These are phyloP conservation scores for Crotalus viridis DNA, from an alignment of 2,113 vertebrate genomes.

Conservation along the genomic window DNA sequence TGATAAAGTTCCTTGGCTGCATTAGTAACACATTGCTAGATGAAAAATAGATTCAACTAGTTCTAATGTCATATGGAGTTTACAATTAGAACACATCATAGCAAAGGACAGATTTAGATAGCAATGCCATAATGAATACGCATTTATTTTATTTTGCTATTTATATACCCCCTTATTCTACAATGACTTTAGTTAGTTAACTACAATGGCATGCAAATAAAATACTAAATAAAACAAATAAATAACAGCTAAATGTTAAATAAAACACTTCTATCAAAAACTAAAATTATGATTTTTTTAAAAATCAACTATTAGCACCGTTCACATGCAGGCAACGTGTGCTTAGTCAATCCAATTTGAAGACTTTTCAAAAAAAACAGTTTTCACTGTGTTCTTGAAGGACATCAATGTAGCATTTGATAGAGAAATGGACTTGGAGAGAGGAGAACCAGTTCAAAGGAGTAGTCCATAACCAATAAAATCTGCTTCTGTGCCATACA, in stretches of 20 bases:
- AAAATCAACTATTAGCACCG: background rate
- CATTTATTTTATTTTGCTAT: background rate
- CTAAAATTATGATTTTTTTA: background rate
- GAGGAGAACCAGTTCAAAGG: background rate
- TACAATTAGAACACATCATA: background rate
- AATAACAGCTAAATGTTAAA: background rate
- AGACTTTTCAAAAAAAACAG: background rate
- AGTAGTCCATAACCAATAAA: background rate
- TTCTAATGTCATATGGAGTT: background rate
- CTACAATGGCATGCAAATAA: background rate
- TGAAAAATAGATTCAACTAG: background rate
- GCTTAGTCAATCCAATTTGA: background rate
- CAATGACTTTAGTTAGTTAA: background rate
- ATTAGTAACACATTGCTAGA: background rate
- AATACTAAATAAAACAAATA: background rate
- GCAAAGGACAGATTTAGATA: background rate
- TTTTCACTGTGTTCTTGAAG: background rate
- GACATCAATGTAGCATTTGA: background rate
- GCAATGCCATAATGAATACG: background rate
- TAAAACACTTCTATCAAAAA: background rate
- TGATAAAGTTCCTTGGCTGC: background rate
- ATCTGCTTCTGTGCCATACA: background rate
- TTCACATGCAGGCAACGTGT: background rate
- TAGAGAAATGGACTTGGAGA: background rate
- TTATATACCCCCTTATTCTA: background rate